Evolutionary conservation across 2,113 vertebrate genomes (phyloP), one percentile per base, ranked within the genome.

Genomic region (Menidia beryllina): DNA sequence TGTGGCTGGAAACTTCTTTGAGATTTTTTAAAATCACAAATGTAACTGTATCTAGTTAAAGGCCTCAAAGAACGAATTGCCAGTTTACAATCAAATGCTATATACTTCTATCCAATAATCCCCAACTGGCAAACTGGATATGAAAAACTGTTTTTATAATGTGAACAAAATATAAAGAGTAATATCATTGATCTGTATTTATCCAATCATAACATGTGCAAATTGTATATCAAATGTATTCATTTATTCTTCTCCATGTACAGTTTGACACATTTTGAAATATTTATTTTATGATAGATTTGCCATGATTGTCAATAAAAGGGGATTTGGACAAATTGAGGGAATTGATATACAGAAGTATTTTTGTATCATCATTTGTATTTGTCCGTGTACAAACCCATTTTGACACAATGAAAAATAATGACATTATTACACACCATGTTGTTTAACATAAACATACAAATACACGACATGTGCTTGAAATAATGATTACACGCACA

Each of bases 221-320:
- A 64, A 61, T 41, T 52, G 34, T 38, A 62, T 75, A 59, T 34
- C 38, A n/a, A 41, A 7, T 15, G 41, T 17, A 45, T 55, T 5
- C n/a, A 38, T 66, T 56, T 66, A 12, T 85, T 63, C 53, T 70
- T 78, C 69, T 70, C 60, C 38, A 47, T 85, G 82, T 88, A 85
- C 77, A 85, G 74, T 73, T 72, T 72, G 53, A 75, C 55, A 53
- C 70, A 68, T 52, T n/a, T n/a, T 27, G 19, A 64, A 57, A 62
- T 79, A 75, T 79, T 71, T 72, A 69, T 86, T 69, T 82, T 74
- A 21, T 66, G 48, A 81, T 21, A 62, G 23, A 58, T 74, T 27
- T 79, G 61, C 23, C 7, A 43, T 55, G 30, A 78, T 75, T 72
- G 39, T 77, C 24, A 87, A 81, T 86, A 75, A 87, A 86, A 75